These are phyloP conservation scores for Hermatobates lingyangjiaoensis DNA, from an alignment of 1,140 invertebrate species.

Conservation along the genomic window DNA sequence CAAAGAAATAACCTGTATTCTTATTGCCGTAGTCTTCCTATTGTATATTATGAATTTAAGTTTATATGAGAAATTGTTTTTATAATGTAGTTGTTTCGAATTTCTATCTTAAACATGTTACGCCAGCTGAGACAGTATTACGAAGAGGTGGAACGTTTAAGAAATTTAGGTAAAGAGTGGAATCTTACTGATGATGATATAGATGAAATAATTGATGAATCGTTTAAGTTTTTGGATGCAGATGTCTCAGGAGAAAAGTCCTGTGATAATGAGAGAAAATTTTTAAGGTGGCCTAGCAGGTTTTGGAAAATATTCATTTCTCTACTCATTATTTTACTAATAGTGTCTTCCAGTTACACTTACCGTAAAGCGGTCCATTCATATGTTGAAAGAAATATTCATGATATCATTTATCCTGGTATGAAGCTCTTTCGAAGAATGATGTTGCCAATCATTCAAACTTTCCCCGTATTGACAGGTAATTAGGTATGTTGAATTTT, in stretches of 20 bases:
- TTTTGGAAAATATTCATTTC: neutral
- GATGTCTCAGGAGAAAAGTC: constrained; percentile 10
- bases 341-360: neutral
- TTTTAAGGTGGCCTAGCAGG: neutral
- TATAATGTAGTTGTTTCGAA: neutral
- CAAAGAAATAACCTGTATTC: no score
- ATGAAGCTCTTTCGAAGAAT: constrained; percentile 35
- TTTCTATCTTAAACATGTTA: neutral
- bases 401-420: constrained; percentile 47
- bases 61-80: neutral
- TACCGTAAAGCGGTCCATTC: constrained; percentile 27
- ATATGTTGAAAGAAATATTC: constrained; percentile 37
- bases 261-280: neutral
- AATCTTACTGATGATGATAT: constrained; percentile 30
- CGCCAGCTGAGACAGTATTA: neutral
- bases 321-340: neutral
- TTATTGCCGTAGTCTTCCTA: no score
- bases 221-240: constrained; percentile 25
- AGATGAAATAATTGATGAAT: constrained; percentile 29
- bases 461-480: constrained; percentile 42
- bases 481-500: no score
- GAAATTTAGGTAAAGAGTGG: constrained; percentile 21
- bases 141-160: constrained; percentile 20
- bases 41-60: neutral
- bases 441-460: constrained; percentile 37